A percentile compares a stretch with the other conserved stretches of the same genome.
These are phyloP conservation scores for Pristionchus entomophagus DNA, from an alignment of 2,888 invertebrate genomes.

Conservation along the genomic window DNA sequence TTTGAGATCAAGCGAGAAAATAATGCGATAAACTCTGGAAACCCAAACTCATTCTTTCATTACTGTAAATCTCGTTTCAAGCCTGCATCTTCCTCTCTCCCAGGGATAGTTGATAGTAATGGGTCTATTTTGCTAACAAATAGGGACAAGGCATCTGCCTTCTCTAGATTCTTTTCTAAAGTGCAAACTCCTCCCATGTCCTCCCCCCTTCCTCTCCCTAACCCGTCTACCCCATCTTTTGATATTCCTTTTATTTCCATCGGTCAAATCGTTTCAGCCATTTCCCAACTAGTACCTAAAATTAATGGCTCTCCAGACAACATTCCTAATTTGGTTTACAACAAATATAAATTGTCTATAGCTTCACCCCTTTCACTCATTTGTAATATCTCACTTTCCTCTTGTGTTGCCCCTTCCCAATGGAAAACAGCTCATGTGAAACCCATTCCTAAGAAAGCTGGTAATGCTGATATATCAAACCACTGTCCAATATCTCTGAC, in stretches of 20 bases:
- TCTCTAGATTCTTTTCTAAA: not conserved
- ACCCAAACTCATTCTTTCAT: too few relatives aligned
- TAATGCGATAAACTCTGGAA: too few relatives aligned
- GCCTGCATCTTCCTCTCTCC: too few relatives aligned
- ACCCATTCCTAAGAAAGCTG: not conserved
- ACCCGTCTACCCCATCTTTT: not conserved
- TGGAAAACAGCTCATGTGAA: not conserved
- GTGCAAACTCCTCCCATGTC: not conserved
- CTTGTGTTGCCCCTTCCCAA: too few relatives aligned
- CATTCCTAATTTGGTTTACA: too few relatives aligned
- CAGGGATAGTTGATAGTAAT: too few relatives aligned
- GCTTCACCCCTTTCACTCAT: not conserved
- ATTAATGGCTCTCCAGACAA: not conserved
- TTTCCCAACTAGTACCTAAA: not conserved
- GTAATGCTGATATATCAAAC: too few relatives aligned
- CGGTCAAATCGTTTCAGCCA: too few relatives aligned
- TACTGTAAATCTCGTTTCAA: too few relatives aligned
- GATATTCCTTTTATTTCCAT: not conserved
- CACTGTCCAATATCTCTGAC: too few relatives aligned
- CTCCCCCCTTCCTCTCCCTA: not conserved
- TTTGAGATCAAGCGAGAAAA: too few relatives aligned
- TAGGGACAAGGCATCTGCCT: not conserved
- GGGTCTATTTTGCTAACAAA: not conserved
- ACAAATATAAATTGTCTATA: too few relatives aligned
- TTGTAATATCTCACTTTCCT: not conserved